Evolutionary conservation across 2,797 vertebrate species (phyloP).

Genomic region (Melanitta fusca): DNA sequence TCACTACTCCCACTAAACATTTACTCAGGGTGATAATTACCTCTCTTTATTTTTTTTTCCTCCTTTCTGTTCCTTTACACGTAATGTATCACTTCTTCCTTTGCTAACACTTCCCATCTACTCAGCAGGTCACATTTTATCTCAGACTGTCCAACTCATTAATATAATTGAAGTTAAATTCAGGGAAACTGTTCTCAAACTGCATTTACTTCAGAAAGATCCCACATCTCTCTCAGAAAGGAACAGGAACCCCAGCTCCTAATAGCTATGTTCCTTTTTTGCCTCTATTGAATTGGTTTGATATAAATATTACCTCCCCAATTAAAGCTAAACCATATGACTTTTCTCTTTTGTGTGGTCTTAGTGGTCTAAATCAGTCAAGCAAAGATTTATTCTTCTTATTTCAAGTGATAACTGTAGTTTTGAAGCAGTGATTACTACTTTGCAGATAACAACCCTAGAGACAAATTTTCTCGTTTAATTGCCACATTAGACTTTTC

Average conservation of each 20-base stretch:
- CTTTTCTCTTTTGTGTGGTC: neutral
- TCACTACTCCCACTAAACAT: neutral
- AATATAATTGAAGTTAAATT: neutral
- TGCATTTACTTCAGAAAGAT: neutral
- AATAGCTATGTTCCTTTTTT: neutral
- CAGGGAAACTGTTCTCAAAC: neutral
- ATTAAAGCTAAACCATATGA: neutral
- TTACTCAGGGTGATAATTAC: constrained; percentile 45
- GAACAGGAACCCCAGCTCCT: neutral
- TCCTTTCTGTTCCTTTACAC: neutral
- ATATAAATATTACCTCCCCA: neutral
- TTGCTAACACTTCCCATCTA: neutral
- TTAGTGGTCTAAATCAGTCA: neutral
- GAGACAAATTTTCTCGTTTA: neutral
- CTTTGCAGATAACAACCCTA: neutral
- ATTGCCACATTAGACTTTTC: neutral
- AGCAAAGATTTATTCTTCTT: neutral
- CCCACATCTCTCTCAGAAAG: neutral
- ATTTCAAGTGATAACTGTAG: neutral
- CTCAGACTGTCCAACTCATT: neutral
- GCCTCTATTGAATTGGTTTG: neutral
- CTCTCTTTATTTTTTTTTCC: neutral
- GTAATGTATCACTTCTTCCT: neutral
- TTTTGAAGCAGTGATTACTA: constrained; percentile 7
- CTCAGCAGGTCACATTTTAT: neutral